Percentiles rank a stretch among this genome's conserved stretches.
phyloP scores from a whole-genome alignment of 2,113 vertebrate species.

The Triplophysa tibetana region DNA sequence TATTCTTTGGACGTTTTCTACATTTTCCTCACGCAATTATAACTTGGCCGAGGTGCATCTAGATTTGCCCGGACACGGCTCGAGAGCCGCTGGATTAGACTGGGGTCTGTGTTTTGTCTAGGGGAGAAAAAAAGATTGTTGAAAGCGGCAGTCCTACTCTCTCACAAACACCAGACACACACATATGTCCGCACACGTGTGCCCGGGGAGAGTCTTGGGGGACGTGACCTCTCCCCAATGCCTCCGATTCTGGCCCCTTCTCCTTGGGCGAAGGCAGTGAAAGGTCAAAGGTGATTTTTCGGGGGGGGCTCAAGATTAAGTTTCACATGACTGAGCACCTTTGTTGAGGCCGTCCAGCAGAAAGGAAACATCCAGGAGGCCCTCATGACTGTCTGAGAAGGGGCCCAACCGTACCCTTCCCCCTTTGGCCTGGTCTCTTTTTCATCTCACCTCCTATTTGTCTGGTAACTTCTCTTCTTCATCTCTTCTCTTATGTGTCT shows the following conservation, averaged over 20 bases:
- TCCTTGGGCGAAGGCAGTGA: conserved; percentile 75
- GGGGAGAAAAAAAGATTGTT: neutral
- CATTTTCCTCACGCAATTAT: conserved; percentile 43
- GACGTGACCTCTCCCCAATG: conserved; percentile 79
- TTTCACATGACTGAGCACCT: conserved; percentile 87
- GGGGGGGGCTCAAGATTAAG: conserved; percentile 78
- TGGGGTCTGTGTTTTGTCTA: conserved; percentile 35
- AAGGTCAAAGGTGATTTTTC: conserved; percentile 83
- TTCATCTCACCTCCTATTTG: conserved; percentile 36
- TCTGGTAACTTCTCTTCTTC: conserved; percentile 26
- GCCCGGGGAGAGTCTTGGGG: conserved; percentile 73
- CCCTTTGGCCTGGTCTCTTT: conserved; percentile 35
- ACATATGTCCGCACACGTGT: conserved; percentile 60
- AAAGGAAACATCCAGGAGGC: conserved; percentile 77
- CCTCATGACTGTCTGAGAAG: conserved; percentile 74
- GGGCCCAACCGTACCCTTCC: conserved; percentile 23
- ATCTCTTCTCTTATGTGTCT: neutral
- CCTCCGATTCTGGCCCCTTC: conserved; percentile 66
- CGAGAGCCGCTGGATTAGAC: conserved; percentile 25
- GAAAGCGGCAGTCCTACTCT: neutral
- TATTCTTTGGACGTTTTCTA: too few species aligned
- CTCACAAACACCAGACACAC: conserved; percentile 53
- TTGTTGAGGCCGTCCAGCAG: conserved; percentile 82
- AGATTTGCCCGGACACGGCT: conserved; percentile 18
- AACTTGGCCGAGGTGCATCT: neutral